Evolutionary conservation across 2,797 vertebrate genomes (phyloP), one percentile per base, ranked within the genome.

Genomic region (Aplochiton taeniatus): DNA sequence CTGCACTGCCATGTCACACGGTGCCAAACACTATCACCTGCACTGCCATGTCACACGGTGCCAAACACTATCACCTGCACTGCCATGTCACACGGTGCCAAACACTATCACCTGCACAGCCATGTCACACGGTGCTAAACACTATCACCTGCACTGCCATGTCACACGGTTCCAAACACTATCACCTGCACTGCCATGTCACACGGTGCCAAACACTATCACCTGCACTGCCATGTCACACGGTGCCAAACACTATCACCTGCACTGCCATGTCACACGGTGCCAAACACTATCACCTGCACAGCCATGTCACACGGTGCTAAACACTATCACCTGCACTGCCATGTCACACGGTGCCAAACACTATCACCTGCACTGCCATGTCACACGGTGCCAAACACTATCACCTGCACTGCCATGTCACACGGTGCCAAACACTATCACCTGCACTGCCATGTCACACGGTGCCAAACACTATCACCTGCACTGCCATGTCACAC

Each of bases 401-500:
- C 78, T 88, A 87, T 87, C 85, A 87, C 83, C 83, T 88, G 86
- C 16, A 16, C 69, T 13, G 79, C 77, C 72, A 70, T 13, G 84
- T 72, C n/a, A n/a, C n/a, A n/a, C n/a, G n/a, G n/a, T n/a, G n/a
- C n/a, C n/a, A 88, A 91, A 89, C 82, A 78, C 78, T 88, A 87
- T 87, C 85, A 87, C 83, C 83, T 88, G 86, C 16, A 16, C 69
- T 13, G 79, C 77, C 72, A 70, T 13, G 84, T 72, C n/a, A n/a
- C n/a, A n/a, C n/a, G n/a, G n/a, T n/a, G n/a, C n/a, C n/a, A 88
- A 91, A 89, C 82, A 78, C 78, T 88, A 87, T 87, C 85, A 87
- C 83, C 83, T 88, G 86, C 16, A 16, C 69, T 13, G 79, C 77
- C 72, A 70, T 13, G 84, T 72, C n/a, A n/a, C n/a, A n/a, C n/a